Evolutionary conservation across 2,797 vertebrate genomes (phyloP), one percentile per base, ranked within the genome.

Genomic region (Fistularia commersonii): DNA sequence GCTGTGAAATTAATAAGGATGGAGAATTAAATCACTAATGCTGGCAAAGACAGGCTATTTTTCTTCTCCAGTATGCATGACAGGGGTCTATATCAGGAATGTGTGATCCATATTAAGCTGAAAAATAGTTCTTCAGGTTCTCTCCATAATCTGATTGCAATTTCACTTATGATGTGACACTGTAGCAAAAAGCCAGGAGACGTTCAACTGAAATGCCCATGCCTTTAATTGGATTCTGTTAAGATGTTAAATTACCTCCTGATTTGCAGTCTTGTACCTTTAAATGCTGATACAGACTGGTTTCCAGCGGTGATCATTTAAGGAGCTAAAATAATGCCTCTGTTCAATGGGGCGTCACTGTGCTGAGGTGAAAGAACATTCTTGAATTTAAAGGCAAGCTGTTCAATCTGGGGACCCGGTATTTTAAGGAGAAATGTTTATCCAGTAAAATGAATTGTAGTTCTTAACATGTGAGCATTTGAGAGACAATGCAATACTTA

Each of bases 181-280:
- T 69, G 73, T 57, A 63, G 80, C 65, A 77, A 65, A 69, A 66
- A 85, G 85, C 80, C 65, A 51, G 79, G 71, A 80, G 76, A 84
- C 65, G 69, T 88, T 89, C 90, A 89, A 92, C 90, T 90, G 86
- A 87, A 89, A 91, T 79, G 82, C 73, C 84, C 69, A 50, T 57
- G 81, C 85, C 86, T 87, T 91, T 90, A 91, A 91, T 91, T 92
- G 90, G 88, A 87, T 89, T 90, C 76, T 76, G 81, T 84, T 88
- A 88, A 89, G 89, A 90, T 85, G 87, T 86, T 84, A 88, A 87
- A 90, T 90, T 86, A 83, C 82, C 85, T 88, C 66, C 82, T 80
- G 81, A 84, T 80, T 84, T 80, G 77, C 77, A 81, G 76, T 72
- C 66, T 70, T 82, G 82, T 76, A 83, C 86, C 83, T 84, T 86